phyloP scores from a whole-genome alignment of 2,113 vertebrate genomes.

The Caracal caracal region DNA sequence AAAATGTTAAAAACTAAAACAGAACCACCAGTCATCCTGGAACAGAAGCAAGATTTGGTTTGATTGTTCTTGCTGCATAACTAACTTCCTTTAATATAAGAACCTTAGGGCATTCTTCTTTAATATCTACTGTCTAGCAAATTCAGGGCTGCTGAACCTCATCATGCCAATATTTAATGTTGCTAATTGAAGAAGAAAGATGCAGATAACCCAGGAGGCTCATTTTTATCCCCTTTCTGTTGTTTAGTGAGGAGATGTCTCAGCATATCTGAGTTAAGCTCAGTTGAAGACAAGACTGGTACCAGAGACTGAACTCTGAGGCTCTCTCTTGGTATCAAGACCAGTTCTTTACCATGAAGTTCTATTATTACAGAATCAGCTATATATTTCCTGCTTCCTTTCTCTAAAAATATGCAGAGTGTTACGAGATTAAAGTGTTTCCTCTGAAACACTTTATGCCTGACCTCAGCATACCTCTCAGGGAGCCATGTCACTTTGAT shows the following conservation, averaged over 20 bases:
- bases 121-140: background rate
- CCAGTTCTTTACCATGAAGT: background rate
- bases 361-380: background rate
- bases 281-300: background rate
- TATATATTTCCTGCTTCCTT: background rate
- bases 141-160: background rate
- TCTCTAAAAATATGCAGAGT: background rate
- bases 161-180: conserved; percentile 41
- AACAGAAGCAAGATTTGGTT: background rate
- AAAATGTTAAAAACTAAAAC: background rate
- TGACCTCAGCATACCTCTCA: background rate
- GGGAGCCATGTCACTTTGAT: background rate
- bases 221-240: background rate
- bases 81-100: background rate
- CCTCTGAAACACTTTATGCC: background rate
- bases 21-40: background rate
- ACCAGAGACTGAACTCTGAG: background rate
- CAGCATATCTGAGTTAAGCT: background rate
- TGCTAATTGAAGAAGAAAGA: background rate
- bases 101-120: background rate
- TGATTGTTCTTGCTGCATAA: background rate
- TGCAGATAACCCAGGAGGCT: background rate
- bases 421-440: background rate
- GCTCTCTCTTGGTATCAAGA: background rate
- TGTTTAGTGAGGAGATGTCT: background rate